These are phyloP conservation scores for Oncorhynchus mykiss DNA, from an alignment of 2,113 vertebrate genomes.

Conservation along the genomic window DNA sequence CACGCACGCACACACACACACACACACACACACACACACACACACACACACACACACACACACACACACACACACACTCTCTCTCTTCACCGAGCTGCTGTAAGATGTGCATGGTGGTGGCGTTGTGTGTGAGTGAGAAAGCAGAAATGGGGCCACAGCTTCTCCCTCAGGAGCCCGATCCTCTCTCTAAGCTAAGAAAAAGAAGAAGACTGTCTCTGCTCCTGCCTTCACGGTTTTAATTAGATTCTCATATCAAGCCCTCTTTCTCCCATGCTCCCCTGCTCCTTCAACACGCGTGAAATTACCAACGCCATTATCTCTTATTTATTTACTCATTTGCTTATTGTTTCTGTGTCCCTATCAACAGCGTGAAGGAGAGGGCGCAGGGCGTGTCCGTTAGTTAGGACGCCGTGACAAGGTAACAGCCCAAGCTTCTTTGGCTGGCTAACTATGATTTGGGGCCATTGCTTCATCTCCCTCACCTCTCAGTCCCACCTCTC, in stretches of 20 bases:
- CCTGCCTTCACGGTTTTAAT: constrained; percentile 73
- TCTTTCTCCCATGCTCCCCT: constrained; percentile 49
- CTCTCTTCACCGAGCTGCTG: constrained; percentile 45
- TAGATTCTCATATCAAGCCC: constrained; percentile 70
- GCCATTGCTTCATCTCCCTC: constrained; percentile 44
- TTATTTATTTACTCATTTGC: constrained; percentile 75
- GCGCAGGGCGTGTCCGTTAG: not conserved
- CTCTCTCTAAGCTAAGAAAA: constrained; percentile 28
- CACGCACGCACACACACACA: too few species aligned
- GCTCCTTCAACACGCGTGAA: constrained; percentile 73
- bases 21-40: not conserved
- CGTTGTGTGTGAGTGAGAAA: constrained; percentile 23
- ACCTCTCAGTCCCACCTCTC: constrained; percentile 4
- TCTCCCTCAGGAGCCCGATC: constrained; percentile 62
- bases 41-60: too few species aligned
- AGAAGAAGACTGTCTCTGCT: constrained; percentile 12
- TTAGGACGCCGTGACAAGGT: not conserved
- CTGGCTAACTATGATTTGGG: constrained; percentile 42
- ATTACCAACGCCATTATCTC: constrained; percentile 71
- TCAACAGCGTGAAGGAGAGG: constrained; percentile 40
- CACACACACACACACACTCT: not conserved
- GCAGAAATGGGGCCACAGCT: constrained; percentile 62
- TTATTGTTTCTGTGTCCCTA: constrained; percentile 62
- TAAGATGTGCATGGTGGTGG: constrained; percentile 25
- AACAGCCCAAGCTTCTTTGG: constrained; percentile 42